A percentile compares a stretch with the other conserved stretches of the same genome.
These are phyloP conservation scores for Lepus oiostolus DNA, from an alignment of 2,797 vertebrate genomes.

Conservation along the genomic window DNA sequence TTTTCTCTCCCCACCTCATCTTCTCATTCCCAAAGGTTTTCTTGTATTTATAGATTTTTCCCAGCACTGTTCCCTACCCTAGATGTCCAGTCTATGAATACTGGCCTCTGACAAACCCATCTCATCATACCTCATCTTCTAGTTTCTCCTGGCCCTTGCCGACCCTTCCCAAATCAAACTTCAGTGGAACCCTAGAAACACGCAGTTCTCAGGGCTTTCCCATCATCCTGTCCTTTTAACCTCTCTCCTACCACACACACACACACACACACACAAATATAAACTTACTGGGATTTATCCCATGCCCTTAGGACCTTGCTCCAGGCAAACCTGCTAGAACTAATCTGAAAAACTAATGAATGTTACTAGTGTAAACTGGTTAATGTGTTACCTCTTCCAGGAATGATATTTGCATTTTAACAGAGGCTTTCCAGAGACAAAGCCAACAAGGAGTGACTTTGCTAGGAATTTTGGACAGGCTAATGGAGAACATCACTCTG, in stretches of 20 bases:
- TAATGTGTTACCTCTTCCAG: slow-evolving; percentile 69
- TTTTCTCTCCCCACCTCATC: neutral
- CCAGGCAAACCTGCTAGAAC: slow-evolving; percentile 33
- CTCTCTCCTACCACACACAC: neutral
- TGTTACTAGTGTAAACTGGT: slow-evolving; percentile 67
- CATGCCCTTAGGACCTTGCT: neutral
- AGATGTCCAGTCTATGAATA: neutral
- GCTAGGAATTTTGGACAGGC: slow-evolving; percentile 52
- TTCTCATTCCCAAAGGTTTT: neutral
- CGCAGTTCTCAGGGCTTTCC: neutral
- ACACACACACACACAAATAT: neutral
- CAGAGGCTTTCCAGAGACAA: slow-evolving; percentile 26
- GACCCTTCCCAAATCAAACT: neutral
- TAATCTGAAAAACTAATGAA: slow-evolving; percentile 66
- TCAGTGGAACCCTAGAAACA: slow-evolving; percentile 4
- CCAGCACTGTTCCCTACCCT: neutral
- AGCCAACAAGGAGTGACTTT: neutral
- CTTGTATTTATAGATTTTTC: neutral
- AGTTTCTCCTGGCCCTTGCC: neutral
- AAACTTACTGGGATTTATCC: slow-evolving; percentile 39
- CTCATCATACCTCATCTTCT: neutral
- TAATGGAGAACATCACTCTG: neutral
- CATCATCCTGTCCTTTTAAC: neutral
- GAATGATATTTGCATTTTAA: slow-evolving; percentile 72
- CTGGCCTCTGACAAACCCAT: neutral